Percentiles rank a stretch among this genome's conserved stretches.
These are phyloP conservation scores for Parauchenoglanis punctatus DNA, from an alignment of 2,797 vertebrate genomes.

Conservation along the genomic window DNA sequence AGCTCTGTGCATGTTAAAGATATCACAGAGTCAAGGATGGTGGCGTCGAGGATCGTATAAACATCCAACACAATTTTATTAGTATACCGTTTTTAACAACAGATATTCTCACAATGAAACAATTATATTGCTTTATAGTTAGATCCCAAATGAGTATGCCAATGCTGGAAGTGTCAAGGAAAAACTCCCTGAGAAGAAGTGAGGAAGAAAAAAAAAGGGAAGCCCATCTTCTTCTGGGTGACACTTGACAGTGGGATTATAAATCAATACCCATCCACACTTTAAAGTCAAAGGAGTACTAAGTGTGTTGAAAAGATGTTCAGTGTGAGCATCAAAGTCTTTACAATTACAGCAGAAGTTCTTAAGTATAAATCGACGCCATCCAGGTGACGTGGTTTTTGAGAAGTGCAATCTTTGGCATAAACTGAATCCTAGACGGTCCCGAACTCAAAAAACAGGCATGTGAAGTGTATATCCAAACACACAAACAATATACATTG, in stretches of 20 bases:
- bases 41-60: not conserved
- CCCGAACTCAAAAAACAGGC: not conserved
- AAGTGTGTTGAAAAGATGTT: conserved; percentile 1
- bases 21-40: not conserved
- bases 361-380: not conserved
- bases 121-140: not conserved
- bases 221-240: conserved; percentile 3
- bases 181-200: not conserved
- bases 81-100: not conserved
- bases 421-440: not conserved
- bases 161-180: not conserved
- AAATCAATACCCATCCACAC: not conserved
- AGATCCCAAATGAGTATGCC: not conserved
- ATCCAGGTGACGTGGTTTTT: not conserved
- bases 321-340: not conserved
- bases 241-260: conserved; percentile 1
- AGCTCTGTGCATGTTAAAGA: conserved; percentile 1
- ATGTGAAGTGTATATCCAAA: not conserved
- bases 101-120: not conserved
- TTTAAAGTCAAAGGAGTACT: not conserved
- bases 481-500: not conserved
- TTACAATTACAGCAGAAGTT: not conserved
- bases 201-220: not conserved
- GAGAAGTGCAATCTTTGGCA: not conserved
- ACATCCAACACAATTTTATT: not conserved